Conservation (phyloP, 1,140 invertebrate species). For the Asobara japonica region DNA sequence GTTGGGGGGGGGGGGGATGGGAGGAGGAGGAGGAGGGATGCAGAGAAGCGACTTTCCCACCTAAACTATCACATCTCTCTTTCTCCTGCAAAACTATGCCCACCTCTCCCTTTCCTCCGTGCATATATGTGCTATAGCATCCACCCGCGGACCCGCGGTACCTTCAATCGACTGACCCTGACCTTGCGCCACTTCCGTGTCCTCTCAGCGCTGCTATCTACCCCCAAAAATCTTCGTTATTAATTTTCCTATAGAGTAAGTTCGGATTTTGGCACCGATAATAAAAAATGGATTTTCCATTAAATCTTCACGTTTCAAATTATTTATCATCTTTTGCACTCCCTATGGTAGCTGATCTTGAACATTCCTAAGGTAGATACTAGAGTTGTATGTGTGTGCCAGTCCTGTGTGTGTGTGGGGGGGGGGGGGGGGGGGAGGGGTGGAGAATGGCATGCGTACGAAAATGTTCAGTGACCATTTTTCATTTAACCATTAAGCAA, state of each 20-base stretch:
- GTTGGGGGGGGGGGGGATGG: too few relatives aligned
- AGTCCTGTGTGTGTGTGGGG: too few relatives aligned
- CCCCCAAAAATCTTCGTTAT: not conserved
- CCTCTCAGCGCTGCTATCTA: constrained; percentile 43
- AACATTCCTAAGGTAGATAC: too few relatives aligned
- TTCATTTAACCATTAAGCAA: too few relatives aligned
- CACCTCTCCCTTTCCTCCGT: constrained; percentile 36
- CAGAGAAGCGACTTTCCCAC: constrained; percentile 8
- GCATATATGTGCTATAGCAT: constrained; percentile 27
- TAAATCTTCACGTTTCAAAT: too few relatives aligned
- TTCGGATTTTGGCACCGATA: not conserved
- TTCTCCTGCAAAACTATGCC: constrained; percentile 24
- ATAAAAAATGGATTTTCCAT: too few relatives aligned
- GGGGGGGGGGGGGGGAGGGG: too few relatives aligned
- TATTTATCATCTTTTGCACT: too few relatives aligned
- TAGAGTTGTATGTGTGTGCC: too few relatives aligned
- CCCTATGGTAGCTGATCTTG: too few relatives aligned
- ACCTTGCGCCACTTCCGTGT: constrained; percentile 60
- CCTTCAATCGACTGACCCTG: constrained; percentile 55
- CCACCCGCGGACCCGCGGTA: constrained; percentile 21
- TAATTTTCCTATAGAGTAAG: not conserved
- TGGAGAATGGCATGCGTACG: too few relatives aligned
- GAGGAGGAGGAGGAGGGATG: constrained; percentile 38
- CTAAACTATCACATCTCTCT: constrained; percentile 19
- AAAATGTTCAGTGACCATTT: too few relatives aligned